Evolutionary conservation across 2,888 invertebrate species (phyloP), one percentile per base, ranked within the genome.

Genomic region (Arrhopalites spinosus): DNA sequence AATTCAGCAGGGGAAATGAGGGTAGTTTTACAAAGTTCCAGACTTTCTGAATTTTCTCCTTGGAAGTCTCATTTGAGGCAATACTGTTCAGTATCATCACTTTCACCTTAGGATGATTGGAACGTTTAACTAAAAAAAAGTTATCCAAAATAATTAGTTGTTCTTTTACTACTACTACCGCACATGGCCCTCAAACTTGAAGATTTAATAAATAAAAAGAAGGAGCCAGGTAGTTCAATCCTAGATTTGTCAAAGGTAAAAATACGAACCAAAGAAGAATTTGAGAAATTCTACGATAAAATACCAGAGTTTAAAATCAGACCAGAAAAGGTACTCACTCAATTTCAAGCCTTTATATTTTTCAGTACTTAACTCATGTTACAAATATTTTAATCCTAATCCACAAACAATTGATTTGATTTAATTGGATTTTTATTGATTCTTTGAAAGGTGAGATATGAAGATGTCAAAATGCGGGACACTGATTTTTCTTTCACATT

Each of bases 271-370:
- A 90, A 91, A 78, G 94, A 95, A 83, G 95, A 96, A 84, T 93
- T 93, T 82, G 90, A 92, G 83, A 90, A 91, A 76, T 88, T 94
- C 67, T 88, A 93, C 85, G 94, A 95, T 84, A 93, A 93, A 87
- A 92, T 95, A 15, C 94, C 95, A 0, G 95, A 96, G 85, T 94
- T 92, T 84, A 95, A 94, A 86, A 93, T 95, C 82, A 90, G 93
- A 81, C 91, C 93, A 0, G 94, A 95, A 84, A 94, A 93, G 88
- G 93, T 91, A 86, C 56, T 67, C 53, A 50, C 27, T 47, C 20
- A 25, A 68, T 73, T 23, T 23, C 20, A 66, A 30, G 66, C 13
- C 29, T n/a, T n/a, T n/a, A n/a, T n/a, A n/a, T n/a, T n/a, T n/a
- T n/a, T n/a, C n/a, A n/a, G 29, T 63, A 59, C 56, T 43, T 25